Evolutionary conservation across 2,113 vertebrate species (phyloP), one percentile per base, ranked within the genome.

Genomic region (Myodes glareolus): DNA sequence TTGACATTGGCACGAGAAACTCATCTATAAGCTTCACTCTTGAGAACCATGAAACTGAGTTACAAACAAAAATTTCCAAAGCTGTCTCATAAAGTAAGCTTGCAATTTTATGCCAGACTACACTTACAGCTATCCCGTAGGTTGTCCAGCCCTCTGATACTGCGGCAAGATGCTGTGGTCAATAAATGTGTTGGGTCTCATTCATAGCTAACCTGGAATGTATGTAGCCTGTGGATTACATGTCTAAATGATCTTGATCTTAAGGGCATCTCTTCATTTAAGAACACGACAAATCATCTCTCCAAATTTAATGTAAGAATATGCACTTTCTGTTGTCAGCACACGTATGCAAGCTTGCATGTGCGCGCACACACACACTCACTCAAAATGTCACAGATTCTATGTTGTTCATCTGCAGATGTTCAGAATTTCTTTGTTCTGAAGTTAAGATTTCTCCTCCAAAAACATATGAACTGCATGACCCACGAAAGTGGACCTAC

Each of bases 401-500:
- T 36, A 45, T 8, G 1, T 8, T 82, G 68, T 7, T 61, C 5
- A n/a, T 70, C 82, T 19, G 1, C 45, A 1, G 0, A 36, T 45
- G 25, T 23, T 88, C 61, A 63, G 9, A 21, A 12, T n/a, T 6
- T 16, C 14, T 80, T 94, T 45, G 52, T 50, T 89, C 21, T 78
- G 10, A 84, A 81, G 58, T 76, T 50, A 84, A 90, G 63, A 94
- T 25, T 36, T 65, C 50, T 75, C 88, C 10, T 63, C 16, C 78
- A 81, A 65, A 80, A 29, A 70, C 90, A 8, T 29, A 52, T 72
- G 33, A 94, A 67, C 16, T 61, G 25, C 12, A 72, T 14, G 11
- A 75, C 47, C n/a, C 11, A 23, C 31, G 13, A 52, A 88, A 58
- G 52, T 61, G 29, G 1, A 92, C 97, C 67, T 96, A 98, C 97